Base-by-base conservation (phyloP, 2,113 vertebrate genomes). In the Sceloporus undulatus region DNA sequence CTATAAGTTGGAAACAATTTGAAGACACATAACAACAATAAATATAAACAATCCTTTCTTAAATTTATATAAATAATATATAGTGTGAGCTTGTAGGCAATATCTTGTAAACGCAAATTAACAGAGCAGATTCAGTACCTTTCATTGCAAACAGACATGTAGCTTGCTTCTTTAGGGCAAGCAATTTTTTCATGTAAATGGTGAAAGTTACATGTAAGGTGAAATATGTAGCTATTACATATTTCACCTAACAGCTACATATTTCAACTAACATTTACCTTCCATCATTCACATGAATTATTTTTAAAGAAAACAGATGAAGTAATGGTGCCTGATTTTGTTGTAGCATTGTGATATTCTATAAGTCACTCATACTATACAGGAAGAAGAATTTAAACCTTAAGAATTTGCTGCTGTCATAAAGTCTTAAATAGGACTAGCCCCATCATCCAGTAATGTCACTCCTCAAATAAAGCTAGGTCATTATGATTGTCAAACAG, bases 381-480 rank as follows among this genome's bases (percentile, higher is more conserved):
- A 68, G 59, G n/a, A 68, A 82, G 68, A 62, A 82, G 23, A 71
- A 77, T 88, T 18, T 21, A 8, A 78, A 68, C 3, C 11, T 54
- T 48, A 73, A 23, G 42, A 48, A 29, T 81, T 54, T 70, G 42
- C 59, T 52, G 29, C 62, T 56, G 34, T 62, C 73, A 79, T 71
- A 83, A 71, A 73, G 5, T 38, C 34, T 59, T 74, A 48, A 73
- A 62, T n/a, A 48, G 8, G 10, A 68, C 54, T 52, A 78, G 27
- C 38, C 52, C 14, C 65, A 78, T 34, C 38, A 83, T 5, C 21
- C 13, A 25, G n/a, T 68, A 83, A 70, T 76, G 42, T 82, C 42
- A 27, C 29, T 90, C 38, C 40, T 83, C 75, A 87, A 90, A 87
- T 52, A 83, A 79, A 83, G 34, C 52, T 40, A 66, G 54, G 79